phyloP scores from a whole-genome alignment of 2,797 vertebrate genomes.

The Cossypha polioptera region DNA sequence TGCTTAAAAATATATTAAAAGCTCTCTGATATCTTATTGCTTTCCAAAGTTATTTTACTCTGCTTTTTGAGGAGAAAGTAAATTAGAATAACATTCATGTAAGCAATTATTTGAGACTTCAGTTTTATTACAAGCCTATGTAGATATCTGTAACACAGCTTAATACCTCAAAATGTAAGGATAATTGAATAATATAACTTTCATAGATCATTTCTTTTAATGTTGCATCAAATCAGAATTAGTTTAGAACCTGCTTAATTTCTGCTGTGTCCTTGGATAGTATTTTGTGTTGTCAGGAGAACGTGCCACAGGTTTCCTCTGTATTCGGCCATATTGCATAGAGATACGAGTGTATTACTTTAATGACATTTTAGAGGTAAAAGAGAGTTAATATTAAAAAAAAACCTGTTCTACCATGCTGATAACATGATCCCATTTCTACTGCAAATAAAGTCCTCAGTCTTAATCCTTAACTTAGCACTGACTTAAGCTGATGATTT shows the following conservation, averaged over 20 bases:
- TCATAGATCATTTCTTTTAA: neutral
- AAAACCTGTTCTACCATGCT: neutral
- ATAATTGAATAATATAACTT: neutral
- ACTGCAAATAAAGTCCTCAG: neutral
- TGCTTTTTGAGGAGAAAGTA: neutral
- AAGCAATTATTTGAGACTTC: neutral
- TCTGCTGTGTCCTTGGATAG: slow-evolving; percentile 30
- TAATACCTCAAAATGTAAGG: neutral
- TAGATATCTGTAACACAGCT: neutral
- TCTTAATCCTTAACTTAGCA: neutral
- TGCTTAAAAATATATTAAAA: neutral
- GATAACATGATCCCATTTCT: neutral
- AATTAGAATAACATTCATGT: neutral
- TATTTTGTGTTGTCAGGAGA: neutral
- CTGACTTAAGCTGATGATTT: neutral
- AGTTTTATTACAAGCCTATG: neutral
- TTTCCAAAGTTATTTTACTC: neutral
- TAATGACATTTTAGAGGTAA: neutral
- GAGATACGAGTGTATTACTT: neutral
- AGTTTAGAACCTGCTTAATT: neutral
- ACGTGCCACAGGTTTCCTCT: neutral
- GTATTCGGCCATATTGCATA: neutral
- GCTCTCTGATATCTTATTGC: neutral
- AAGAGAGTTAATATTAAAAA: neutral
- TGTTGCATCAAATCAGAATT: neutral